These are phyloP conservation scores for Chanos chanos DNA, from an alignment of 2,797 vertebrate genomes.

Conservation along the genomic window DNA sequence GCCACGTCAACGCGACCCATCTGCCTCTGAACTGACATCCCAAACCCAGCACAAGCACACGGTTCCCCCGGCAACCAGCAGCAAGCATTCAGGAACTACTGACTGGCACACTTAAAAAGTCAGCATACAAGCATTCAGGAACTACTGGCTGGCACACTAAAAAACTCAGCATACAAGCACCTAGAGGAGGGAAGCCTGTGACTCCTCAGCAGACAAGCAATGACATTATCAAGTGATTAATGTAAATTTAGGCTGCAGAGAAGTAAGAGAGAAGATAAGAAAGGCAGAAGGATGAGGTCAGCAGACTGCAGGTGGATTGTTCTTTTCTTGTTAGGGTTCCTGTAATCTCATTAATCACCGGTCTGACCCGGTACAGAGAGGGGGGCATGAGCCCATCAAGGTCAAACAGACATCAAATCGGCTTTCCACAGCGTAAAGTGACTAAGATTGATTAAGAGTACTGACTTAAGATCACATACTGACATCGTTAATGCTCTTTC, in stretches of 20 bases:
- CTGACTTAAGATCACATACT: too few relatives aligned
- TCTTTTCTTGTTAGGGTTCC: conserved; percentile 28
- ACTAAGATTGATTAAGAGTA: too few relatives aligned
- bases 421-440: too few relatives aligned
- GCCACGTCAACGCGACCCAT: conserved; percentile 28
- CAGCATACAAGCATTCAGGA: too few relatives aligned
- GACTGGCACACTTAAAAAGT: conserved; percentile 20
- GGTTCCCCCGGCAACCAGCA: conserved; percentile 40
- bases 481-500: too few relatives aligned
- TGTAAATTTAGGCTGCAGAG: neutral
- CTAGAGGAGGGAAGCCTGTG: too few relatives aligned
- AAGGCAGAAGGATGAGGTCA: neutral
- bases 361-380: conserved; percentile 36
- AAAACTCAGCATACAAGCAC: too few relatives aligned
- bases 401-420: conserved; percentile 7
- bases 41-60: conserved; percentile 34
- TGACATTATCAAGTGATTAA: too few relatives aligned
- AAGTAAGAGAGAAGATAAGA: neutral
- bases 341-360: conserved; percentile 40
- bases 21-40: conserved; percentile 39
- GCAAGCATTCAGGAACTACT: conserved; percentile 25
- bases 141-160: too few relatives aligned
- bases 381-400: conserved; percentile 28
- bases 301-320: conserved; percentile 2
- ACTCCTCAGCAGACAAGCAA: neutral